Evolutionary conservation across 2,888 invertebrate genomes (phyloP), one percentile per base, ranked within the genome.

Genomic region (Noctua pronuba): DNA sequence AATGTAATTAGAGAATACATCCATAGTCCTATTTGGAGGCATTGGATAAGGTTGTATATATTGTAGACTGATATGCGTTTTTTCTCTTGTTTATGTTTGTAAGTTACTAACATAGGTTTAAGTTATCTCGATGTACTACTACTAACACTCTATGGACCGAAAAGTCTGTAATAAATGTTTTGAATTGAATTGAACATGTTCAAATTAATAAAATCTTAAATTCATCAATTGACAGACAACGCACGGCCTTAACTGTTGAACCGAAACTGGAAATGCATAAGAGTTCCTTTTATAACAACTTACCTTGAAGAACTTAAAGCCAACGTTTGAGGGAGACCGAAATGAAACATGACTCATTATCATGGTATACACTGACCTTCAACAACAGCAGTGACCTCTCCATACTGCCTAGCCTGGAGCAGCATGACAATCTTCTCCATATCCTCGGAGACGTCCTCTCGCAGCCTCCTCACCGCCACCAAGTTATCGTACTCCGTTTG

Each of bases 401-500:
- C 38, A 7, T 83, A 85, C 79, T 92, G 93, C 87, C 98, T 98
- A 1, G 98, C 98, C 90, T 98, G 98, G 24, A 98, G 97, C 67
- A 98, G 92, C 89, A 97, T 97, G 94, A 98, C 97, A 7, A 98
- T 95, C 24, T 97, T 97, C 38, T 98, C 97, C 98, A 98, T 98
- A 11, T 98, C 98, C 83, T 98, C 98, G 0, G 98, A 98, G 6
- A 98, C 98, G 91, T 98, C 98, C 85, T 98, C 97, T 1, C 98
- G 97, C 7, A 98, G 94, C 86, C 98, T 97, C 91, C 98, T 98
- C 69, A 98, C 98, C 0, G 98, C 98, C 88, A 98, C 97, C 55
- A 98, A 98, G 24, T 98, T 98, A 91, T 98, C 98, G 89, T 98
- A 98, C 18, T 98, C 98, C 91, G 98, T 98, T 52, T 97, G 97